phyloP scores from a whole-genome alignment of 2,888 invertebrate genomes.

The Drosophila meridiana region DNA sequence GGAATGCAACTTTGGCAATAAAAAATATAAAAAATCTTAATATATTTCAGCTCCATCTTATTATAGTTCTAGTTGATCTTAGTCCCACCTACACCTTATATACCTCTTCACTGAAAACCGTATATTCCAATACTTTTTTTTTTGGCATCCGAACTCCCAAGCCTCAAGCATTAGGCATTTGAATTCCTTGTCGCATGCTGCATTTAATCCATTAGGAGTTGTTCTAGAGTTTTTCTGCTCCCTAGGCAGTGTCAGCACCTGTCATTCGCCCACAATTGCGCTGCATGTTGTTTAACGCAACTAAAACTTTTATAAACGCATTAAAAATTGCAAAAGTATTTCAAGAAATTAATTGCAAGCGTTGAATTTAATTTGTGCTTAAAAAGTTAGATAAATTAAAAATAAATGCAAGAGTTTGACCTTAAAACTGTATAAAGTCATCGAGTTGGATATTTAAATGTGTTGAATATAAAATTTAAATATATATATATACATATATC shows the following conservation, averaged over 20 bases:
- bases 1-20: too few relatives aligned
- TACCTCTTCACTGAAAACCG: background rate
- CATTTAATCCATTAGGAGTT: background rate
- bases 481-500: background rate
- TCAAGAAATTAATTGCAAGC: slow-evolving; percentile 6
- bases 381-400: slow-evolving; percentile 1
- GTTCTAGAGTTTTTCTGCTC: background rate
- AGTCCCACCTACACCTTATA: background rate
- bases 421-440: background rate
- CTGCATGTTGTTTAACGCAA: slow-evolving; percentile 1
- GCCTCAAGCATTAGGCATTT: background rate
- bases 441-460: background rate
- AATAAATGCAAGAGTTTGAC: background rate
- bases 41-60: background rate
- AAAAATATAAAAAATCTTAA: background rate
- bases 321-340: slow-evolving; percentile 1
- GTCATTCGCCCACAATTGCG: background rate
- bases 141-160: background rate
- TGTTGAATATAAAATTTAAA: background rate
- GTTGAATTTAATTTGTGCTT: background rate
- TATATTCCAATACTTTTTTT: background rate
- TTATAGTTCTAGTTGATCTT: background rate
- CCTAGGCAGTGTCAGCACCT: background rate
- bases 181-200: background rate
- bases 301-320: slow-evolving; percentile 5